Evolutionary conservation across 1,140 invertebrate species (phyloP).

Genomic region (Lysiphlebus fabarum): DNA sequence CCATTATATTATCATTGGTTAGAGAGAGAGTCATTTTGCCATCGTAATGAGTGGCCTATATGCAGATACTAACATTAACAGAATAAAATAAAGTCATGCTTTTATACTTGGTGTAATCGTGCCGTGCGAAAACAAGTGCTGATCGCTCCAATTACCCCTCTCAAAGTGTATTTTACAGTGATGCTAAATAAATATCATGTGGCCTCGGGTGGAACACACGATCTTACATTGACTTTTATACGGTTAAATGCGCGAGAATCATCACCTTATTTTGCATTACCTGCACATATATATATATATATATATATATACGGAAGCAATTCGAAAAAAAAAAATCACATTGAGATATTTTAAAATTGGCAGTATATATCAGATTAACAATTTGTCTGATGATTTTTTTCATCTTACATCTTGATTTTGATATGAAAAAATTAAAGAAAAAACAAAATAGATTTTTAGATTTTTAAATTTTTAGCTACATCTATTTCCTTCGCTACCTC

Average conservation of each 20-base stretch:
- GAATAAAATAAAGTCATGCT: neutral
- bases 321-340: no score
- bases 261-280: neutral
- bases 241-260: constrained; percentile 10
- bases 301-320: no score
- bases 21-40: constrained; percentile 13
- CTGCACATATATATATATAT: no score
- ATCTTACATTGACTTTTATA: constrained; percentile 4
- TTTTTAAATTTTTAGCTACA: no score
- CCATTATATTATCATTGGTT: constrained; percentile 21
- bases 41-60: constrained; percentile 16
- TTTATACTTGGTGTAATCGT: constrained; percentile 34
- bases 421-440: no score
- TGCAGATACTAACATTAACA: neutral
- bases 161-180: constrained; percentile 26
- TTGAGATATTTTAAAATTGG: no score
- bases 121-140: constrained; percentile 47
- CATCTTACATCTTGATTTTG: no score
- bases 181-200: constrained; percentile 5
- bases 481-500: no score
- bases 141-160: constrained; percentile 45
- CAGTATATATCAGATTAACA: no score
- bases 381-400: no score
- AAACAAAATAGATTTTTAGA: no score
- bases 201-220: constrained; percentile 14